phyloP scores from a whole-genome alignment of 92 coral and sea anemone species.

The Parazoanthus atlanticus region DNA sequence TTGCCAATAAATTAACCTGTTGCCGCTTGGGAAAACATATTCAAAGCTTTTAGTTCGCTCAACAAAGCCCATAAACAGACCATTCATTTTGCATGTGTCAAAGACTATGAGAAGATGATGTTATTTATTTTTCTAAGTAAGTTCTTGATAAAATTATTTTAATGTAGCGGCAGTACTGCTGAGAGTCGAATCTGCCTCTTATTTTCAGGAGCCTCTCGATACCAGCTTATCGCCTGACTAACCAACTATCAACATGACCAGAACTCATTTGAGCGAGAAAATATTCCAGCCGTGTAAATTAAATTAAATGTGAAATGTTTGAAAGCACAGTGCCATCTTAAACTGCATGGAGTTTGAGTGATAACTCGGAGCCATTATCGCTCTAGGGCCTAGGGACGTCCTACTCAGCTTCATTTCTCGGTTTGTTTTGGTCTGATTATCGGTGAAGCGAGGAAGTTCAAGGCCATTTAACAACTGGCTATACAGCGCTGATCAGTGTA shows the following conservation, averaged over 20 bases:
- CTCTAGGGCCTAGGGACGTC: no score
- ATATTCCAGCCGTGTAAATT: neutral
- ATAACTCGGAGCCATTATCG: no score
- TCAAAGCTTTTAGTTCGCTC: neutral
- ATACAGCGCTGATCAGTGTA: no score
- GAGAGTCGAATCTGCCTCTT: neutral
- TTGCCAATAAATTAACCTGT: neutral
- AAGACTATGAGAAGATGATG: neutral
- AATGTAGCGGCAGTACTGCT: neutral
- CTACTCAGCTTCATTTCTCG: no score
- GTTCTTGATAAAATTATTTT: no score
- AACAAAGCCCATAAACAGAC: neutral
- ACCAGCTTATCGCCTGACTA: constrained; percentile 5
- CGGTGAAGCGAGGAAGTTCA: no score
- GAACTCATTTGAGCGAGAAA: constrained; percentile 24
- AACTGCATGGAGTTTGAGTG: no score
- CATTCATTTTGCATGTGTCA: neutral
- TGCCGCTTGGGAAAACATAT: neutral
- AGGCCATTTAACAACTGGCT: no score
- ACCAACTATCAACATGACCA: neutral
- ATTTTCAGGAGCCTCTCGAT: neutral
- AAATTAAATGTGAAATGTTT: neutral
- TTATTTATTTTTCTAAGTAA: no score
- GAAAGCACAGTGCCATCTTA: neutral
- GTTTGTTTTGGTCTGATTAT: no score